Evolutionary conservation across 2,113 vertebrate genomes (phyloP).

Genomic region (Corydoras sp.): DNA sequence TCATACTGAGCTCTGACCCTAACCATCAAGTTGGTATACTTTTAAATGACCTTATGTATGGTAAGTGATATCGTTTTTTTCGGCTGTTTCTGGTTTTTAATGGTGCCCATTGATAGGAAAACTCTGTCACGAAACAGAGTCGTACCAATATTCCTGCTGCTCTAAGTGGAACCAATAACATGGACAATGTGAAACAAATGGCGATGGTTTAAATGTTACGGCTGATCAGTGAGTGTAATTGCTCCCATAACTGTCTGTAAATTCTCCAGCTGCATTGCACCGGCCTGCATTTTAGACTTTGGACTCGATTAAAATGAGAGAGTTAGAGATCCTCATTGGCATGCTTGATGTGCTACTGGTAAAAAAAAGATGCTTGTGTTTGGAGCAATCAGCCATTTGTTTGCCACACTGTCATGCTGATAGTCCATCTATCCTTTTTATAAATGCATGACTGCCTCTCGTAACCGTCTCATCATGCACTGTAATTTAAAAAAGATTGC

Average conservation of each 20-base stretch:
- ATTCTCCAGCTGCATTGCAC: conserved; percentile 7
- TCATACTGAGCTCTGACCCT: too few species aligned
- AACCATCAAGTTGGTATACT: too few species aligned
- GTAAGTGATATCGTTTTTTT: too few species aligned
- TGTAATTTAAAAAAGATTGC: conserved; percentile 35
- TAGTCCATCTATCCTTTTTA: conserved; percentile 24
- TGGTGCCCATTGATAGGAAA: too few species aligned
- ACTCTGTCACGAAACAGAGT: too few species aligned
- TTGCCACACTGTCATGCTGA: conserved; percentile 13
- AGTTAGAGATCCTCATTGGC: conserved; percentile 13
- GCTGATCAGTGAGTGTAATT: not conserved
- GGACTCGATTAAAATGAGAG: not conserved
- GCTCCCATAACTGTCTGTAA: not conserved
- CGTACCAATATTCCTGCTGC: too few species aligned
- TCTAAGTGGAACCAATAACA: too few species aligned
- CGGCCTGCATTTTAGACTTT: not conserved
- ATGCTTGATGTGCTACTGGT: conserved; percentile 13
- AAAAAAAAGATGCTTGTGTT: conserved; percentile 17
- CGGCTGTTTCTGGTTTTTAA: too few species aligned
- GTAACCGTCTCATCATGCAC: conserved; percentile 29
- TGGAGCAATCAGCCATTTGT: conserved; percentile 27
- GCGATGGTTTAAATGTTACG: too few species aligned
- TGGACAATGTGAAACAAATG: too few species aligned
- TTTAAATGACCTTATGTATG: too few species aligned
- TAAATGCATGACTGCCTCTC: conserved; percentile 29